Evolutionary conservation across 1,140 invertebrate species (phyloP), one percentile per base, ranked within the genome.

Genomic region (Temnothorax longispinosus): DNA sequence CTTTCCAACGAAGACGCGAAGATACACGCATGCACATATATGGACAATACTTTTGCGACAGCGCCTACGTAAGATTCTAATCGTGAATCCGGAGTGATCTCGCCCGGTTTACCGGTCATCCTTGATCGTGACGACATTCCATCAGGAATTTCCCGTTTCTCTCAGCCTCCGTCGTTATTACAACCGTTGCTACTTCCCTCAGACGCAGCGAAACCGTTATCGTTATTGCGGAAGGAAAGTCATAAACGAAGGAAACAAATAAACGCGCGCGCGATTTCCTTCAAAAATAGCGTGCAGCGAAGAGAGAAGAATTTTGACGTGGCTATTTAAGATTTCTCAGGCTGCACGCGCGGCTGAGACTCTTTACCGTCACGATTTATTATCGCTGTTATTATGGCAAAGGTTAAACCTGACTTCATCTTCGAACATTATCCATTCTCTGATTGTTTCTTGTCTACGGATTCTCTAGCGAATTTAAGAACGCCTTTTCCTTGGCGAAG

Each of bases 61-160:
- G n/a, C 18, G 35, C 52, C 32, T 35, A 64, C 21, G 35, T 60
- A 71, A 54, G 50, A 76, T 75, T 89, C 69, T 85, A 87, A 90
- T 89, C 65, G n/a, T 15, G 75, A 64, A 72, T 76, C 77, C 21
- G 13, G 11, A 82, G 44, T 80, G 74, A 87, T 86, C 27, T 35
- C 41, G 56, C 41, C 64, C 52, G 50, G 56, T 85, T 76, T 75
- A 87, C 75, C 65, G 50, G 90, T 89, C 82, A 91, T 92, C 90
- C 90, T 92, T 92, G 90, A 92, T 85, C 56, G 65, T 15, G 75
- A 56, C 88, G 56, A 86, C 90, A 92, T 92, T 92, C 88, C 87
- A 50, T 64, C 56, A 74, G 27, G 72, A 78, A 87, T 91, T 89
- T 91, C 90, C 90, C 89, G 89, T 88, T 92, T 88, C 87, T 74